Percentiles rank a stretch among this genome's conserved stretches.
Evolutionary conservation across 1,140 invertebrate genomes (phyloP).

Genomic region (Lycorma delicatula): DNA sequence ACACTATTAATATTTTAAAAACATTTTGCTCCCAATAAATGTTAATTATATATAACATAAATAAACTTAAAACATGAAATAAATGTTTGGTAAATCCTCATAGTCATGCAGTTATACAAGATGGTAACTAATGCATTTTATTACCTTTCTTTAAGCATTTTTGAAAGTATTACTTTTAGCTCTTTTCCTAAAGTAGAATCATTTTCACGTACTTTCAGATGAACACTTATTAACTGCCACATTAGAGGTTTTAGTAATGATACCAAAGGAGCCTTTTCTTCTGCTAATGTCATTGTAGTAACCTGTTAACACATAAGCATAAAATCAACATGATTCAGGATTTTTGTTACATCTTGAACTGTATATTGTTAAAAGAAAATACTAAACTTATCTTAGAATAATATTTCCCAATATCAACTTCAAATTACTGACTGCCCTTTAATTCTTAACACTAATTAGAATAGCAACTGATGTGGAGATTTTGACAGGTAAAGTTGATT

Average conservation of each 20-base stretch:
- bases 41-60: too few relatives aligned
- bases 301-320: conserved; percentile 31
- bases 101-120: too few relatives aligned
- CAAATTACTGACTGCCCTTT: neutral
- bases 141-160: conserved; percentile 39
- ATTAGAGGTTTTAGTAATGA: conserved; percentile 46
- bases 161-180: conserved; percentile 40
- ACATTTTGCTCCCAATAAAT: too few relatives aligned
- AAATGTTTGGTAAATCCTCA: too few relatives aligned
- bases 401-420: neutral
- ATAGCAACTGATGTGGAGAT: too few relatives aligned
- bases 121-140: too few relatives aligned
- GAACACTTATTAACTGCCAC: conserved; percentile 43
- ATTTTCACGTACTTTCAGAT: conserved; percentile 40
- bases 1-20: too few relatives aligned
- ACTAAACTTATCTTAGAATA: neutral
- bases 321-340: neutral
- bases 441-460: too few relatives aligned
- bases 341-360: neutral
- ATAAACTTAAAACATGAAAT: too few relatives aligned
- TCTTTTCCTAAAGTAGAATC: conserved; percentile 37
- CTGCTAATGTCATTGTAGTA: conserved; percentile 45
- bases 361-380: neutral
- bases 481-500: too few relatives aligned
- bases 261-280: conserved; percentile 45